Conservation (phyloP, 2,888 invertebrate genomes). For the Aphidius colemani region DNA sequence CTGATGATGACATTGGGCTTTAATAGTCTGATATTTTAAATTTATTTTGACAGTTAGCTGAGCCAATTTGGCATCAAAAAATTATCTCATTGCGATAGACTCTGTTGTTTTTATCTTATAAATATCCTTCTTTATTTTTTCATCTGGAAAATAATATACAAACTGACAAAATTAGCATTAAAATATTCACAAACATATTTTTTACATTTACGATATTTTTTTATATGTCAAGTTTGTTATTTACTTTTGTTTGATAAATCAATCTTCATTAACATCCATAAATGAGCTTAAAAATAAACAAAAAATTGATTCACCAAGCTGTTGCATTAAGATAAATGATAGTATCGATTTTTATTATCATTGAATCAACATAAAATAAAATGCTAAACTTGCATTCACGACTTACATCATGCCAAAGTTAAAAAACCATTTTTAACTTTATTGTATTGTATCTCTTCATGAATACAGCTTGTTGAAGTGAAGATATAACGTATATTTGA, state of each 20-base stretch:
- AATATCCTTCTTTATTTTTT: no score
- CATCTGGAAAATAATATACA: no score
- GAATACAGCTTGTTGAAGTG: neutral
- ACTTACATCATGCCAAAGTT: neutral
- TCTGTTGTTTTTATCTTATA: neutral
- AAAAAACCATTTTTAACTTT: slow-evolving; percentile 7
- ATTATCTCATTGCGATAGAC: no score
- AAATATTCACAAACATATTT: slow-evolving; percentile 38
- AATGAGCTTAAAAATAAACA: neutral
- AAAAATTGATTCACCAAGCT: neutral
- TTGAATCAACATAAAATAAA: neutral
- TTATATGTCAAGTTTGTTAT: slow-evolving; percentile 1
- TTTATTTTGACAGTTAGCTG: slow-evolving; percentile 32
- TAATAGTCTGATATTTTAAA: slow-evolving; percentile 18
- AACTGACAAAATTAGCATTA: slow-evolving; percentile 12
- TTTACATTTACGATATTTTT: slow-evolving; percentile 3
- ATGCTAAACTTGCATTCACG: slow-evolving; percentile 6
- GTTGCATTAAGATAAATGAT: slow-evolving; percentile 17
- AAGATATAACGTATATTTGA: neutral
- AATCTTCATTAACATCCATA: neutral
- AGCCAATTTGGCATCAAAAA: slow-evolving; percentile 2
- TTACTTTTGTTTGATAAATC: neutral
- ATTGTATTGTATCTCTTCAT: neutral
- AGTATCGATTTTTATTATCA: neutral
- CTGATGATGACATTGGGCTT: slow-evolving; percentile 25